A percentile compares a stretch with the other conserved stretches of the same genome.
Conservation (phyloP, 2,113 vertebrate species). For the Ochotona princeps region DNA sequence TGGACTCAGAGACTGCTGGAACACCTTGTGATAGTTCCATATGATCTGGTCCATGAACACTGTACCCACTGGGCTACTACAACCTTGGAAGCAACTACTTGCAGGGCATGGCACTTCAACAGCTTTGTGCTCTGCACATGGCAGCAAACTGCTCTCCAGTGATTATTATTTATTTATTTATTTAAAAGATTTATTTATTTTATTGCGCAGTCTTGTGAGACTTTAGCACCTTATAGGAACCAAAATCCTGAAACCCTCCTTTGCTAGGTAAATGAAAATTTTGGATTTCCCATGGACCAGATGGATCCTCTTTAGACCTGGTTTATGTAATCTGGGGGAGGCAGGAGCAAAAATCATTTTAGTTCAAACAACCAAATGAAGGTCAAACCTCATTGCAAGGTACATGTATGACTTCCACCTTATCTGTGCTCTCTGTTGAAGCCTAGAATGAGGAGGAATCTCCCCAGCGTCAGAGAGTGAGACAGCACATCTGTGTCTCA, state of each 20-base stretch:
- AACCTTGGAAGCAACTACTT: not conserved
- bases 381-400: not conserved
- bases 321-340: not conserved
- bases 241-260: not conserved
- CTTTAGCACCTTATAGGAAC: not conserved
- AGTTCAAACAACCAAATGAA: not conserved
- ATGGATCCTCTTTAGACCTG: not conserved
- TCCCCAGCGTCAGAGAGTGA: not conserved
- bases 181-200: no score
- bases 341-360: not conserved
- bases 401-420: not conserved
- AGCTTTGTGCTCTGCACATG: not conserved
- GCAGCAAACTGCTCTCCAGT: not conserved
- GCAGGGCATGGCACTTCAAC: not conserved
- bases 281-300: not conserved
- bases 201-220: not conserved
- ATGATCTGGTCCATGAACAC: not conserved
- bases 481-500: not conserved
- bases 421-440: not conserved
- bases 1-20: not conserved
- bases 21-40: not conserved
- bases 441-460: not conserved
- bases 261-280: not conserved
- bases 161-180: not conserved
- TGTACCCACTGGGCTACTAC: not conserved